Conservation (phyloP, 2,113 vertebrate species). For the Etia nguti region DNA sequence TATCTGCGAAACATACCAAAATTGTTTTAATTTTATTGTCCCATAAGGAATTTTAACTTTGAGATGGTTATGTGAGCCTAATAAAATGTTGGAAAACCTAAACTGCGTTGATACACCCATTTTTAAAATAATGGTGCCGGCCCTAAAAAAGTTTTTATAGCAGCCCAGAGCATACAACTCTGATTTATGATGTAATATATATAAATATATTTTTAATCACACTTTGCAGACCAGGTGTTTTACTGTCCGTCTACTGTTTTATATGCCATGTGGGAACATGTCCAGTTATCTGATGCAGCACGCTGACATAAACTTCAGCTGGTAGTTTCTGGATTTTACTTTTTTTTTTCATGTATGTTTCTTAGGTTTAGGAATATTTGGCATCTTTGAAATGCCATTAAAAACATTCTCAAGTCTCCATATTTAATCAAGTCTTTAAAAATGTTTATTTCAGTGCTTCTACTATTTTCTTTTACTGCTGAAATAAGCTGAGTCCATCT, state of each 20-base stretch:
- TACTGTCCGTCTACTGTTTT: not conserved
- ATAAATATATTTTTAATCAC: not conserved
- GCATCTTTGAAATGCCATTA: not conserved
- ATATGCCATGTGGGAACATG: slow-evolving; percentile 4
- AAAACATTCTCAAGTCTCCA: not conserved
- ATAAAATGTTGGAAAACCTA: not conserved
- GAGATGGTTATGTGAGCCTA: not conserved
- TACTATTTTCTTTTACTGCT: not conserved
- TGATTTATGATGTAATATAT: not conserved
- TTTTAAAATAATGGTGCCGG: not conserved
- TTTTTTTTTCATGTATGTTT: not conserved
- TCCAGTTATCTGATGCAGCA: not conserved
- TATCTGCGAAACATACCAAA: not conserved
- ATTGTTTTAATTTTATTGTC: not conserved
- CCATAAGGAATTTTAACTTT: not conserved
- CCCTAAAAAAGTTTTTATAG: not conserved
- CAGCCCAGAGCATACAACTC: not conserved
- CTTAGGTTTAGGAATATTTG: not conserved
- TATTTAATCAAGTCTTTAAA: not conserved
- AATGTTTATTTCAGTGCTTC: not conserved
- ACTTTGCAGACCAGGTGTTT: not conserved
- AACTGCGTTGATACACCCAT: not conserved
- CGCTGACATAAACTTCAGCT: not conserved
- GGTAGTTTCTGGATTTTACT: not conserved
- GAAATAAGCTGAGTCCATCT: not conserved